Base-by-base conservation (phyloP, 2,797 vertebrate genomes). In the Sebastolobus altivelis region DNA sequence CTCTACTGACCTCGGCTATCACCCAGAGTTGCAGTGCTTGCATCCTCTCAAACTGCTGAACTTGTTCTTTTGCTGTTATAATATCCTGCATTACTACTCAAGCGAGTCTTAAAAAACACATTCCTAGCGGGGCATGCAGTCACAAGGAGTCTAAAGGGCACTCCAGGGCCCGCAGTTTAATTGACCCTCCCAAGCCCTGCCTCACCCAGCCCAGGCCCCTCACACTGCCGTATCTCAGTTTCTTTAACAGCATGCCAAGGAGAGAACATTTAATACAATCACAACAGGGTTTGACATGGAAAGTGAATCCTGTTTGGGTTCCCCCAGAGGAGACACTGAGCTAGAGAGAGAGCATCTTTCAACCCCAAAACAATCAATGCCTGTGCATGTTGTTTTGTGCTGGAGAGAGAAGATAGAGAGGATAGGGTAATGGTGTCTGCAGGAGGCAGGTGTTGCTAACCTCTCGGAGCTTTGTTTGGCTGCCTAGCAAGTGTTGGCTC, bases 101-200 rank as follows among this genome's bases (percentile, higher is more conserved):
- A 89, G 91, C 80, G 11, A 85, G 88, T 86, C 90, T 88, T 82
- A 63, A 92, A 92, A 89, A 92, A 87, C 85, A 91, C 91, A 94
- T 93, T 95, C 92, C 88, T 81, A 4, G 55, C 55, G 2, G 33
- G 75, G 69, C 81, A 73, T 8, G 69, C 77, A 87, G 89, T 91
- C 90, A 90, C 80, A 91, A 90, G 92, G 81, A 90, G 92, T 93
- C 79, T 92, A 89, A 93, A 95, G 95, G 87, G 85, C 93, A 83
- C 88, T 92, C 52, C 25, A 84, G 75, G 67, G 65, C 65, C 61
- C 78, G 52, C 55, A 38, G 71, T 77, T 49, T 79, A 66, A 80
- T 69, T 69, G 81, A 92, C 86, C 80, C 65, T 75, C 83, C 56
- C 59, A 49, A 49, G 16, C 54, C 65, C 38, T 35, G 8, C 75